Base-by-base conservation (phyloP, 2,888 invertebrate species). In the Strigamia crassipes region DNA sequence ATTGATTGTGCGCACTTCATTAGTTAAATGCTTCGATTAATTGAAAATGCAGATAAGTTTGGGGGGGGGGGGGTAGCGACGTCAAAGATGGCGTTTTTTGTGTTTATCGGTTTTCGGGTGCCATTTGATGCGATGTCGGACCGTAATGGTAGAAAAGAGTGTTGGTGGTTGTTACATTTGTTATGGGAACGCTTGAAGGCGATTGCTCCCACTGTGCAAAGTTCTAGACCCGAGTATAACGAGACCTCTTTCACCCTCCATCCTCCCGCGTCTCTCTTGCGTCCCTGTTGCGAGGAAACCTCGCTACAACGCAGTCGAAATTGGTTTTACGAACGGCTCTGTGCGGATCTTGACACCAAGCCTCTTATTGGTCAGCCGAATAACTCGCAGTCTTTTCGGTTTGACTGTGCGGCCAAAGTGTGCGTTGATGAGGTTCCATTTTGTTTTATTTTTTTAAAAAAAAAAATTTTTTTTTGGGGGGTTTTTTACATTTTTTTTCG, bases 121-220 rank as follows among this genome's bases (percentile, higher is more conserved):
- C 61, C 61, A 23, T 61, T 61, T 9, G 66, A 23, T 27, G 66
- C 66, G 66, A 27, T 27, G 23, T 66, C 31, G 23, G 23, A 8
- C 27, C 66, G 66, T 66, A 66, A 66, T 66, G 66, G 66, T 23
- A 66, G 73, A 31, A 73, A 73, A 73, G 73, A 73, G 73, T 73
- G 73, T 73, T 31, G 31, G 73, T n/a, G 73, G 73, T 73, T 73
- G 73, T 73, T 73, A 73, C 73, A 73, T 73, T 73, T 73, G 73
- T 73, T 73, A 73, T 73, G 73, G 73, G 73, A 73, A 73, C 73
- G 73, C 73, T 73, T 73, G 73, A 73, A 73, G 73, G 73, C 73
- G 73, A 73, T 73, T 73, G 73, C 73, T 73, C 73, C 73, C 73
- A 73, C 73, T 73, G 66, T 66, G 73, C 73, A 12, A 23, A 23